Evolutionary conservation across 2,797 vertebrate genomes (phyloP), one percentile per base, ranked within the genome.

Genomic region (Crypturellus tataupa): DNA sequence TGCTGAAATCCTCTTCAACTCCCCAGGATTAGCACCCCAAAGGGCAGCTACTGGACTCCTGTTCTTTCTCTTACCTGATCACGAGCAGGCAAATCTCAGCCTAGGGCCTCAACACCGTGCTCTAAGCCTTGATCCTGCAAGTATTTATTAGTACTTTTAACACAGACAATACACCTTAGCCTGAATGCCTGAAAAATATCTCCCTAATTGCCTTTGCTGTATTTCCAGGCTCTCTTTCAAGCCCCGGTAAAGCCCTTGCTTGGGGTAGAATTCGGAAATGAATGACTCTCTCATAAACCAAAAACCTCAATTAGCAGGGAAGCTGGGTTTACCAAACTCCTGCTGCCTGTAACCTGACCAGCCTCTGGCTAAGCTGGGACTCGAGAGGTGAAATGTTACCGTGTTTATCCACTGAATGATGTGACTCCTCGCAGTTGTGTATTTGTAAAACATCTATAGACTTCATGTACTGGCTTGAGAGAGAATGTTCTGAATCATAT

Each of bases 371-470:
- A 19, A 75, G 2, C 20, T 84, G 62, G 82, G 42, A 68, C 25
- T 89, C 35, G 25, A 19, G 2, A 31, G 53, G 35, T 70, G 87
- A 94, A 96, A 95, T 5, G 2, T 78, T 84, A 76, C 44, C 1
- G 0, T 11, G 3, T 51, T 86, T 63, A 84, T 91, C 72, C 49
- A 73, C 33, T 20, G 25, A 62, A 80, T 20, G 14, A 35, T 68
- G 56, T 44, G 29, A 76, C 63, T 87, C 40, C 64, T 78, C 13
- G 29, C 85, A 82, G 70, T 2, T 58, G 39, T 47, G 51, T 62
- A 47, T 80, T 64, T 89, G 59, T 94, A 72, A 93, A 96, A 95
- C 37, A 89, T 59, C 76, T 60, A 14, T 18, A 20, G 76, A 25
- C 29, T 67, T 16, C 10, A 37, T 1, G 5, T 56, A 71, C 24